Base-by-base conservation (phyloP, 2,113 vertebrate species). In the Merops nubicus region DNA sequence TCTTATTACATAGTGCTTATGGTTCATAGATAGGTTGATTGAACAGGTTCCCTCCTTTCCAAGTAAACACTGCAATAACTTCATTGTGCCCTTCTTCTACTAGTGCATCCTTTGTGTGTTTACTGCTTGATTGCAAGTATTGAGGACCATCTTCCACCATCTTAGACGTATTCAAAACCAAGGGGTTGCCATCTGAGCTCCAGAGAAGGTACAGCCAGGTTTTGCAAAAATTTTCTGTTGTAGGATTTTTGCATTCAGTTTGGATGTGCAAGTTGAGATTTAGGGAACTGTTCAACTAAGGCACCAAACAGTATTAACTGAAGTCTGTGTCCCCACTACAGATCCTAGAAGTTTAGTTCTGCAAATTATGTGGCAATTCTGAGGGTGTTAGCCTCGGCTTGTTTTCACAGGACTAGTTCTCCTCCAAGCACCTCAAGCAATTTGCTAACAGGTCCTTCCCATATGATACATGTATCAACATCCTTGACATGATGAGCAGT, bases 51-150 rank as follows among this genome's bases (percentile, higher is more conserved):
- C 29, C 29, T 70, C 19, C 40, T 69, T 79, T 83, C 43, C 82
- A 85, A 90, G 70, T 45, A 77, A 91, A 67, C 26, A 22, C 6
- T 57, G 45, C 22, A 57, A 19, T 23, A 91, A 70, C 33, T 84
- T 85, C 57, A 60, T 15, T 17, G 20, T 21, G 20, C 38, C 22
- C 28, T 62, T 65, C 72, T 81, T 34, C 48, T 62, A 19, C 28
- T 22, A 68, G 17, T 0, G 0, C 8, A 33, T 26, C 31, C 31
- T 57, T 7, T 20, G 14, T 36, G 10, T 54, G 14, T 38, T 75
- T 64, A 54, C 25, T 88, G 45, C n/a, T n/a, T 65, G 62, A 14
- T n/a, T 40, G 20, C 11, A 75, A 60, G 25, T 19, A 69, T 1
- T 40, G 53, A 80, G 65, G 26, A 68, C 12, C 45, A 60, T 3